Evolutionary conservation across 2,888 invertebrate species (phyloP).

Genomic region (Sminthurinus aureus): DNA sequence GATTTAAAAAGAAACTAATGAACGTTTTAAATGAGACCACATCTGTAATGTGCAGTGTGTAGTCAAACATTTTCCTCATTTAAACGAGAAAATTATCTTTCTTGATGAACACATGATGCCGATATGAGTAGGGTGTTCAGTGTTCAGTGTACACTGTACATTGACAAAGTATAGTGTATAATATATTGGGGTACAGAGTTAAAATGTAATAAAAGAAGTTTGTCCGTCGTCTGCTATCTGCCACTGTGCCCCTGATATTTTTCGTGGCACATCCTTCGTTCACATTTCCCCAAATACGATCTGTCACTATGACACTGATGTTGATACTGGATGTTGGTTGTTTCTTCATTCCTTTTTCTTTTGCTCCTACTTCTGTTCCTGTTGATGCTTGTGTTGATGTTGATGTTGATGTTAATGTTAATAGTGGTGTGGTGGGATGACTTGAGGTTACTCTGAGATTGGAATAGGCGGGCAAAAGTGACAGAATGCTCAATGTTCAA

Average conservation of each 20-base stretch:
- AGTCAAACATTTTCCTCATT: too few species aligned
- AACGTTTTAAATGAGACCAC: too few species aligned
- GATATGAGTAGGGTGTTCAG: too few species aligned
- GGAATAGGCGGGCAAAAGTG: constrained; percentile 24
- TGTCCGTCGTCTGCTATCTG: constrained; percentile 45
- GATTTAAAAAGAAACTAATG: too few species aligned
- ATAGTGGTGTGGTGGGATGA: background rate
- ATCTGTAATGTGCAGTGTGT: too few species aligned
- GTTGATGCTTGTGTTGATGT: background rate
- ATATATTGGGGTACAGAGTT: background rate
- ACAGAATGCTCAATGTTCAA: constrained; percentile 3
- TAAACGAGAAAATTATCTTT: too few species aligned
- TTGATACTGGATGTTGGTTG: background rate
- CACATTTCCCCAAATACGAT: constrained; percentile 42
- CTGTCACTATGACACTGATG: constrained; percentile 45
- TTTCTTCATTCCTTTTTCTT: too few species aligned
- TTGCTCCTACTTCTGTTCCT: too few species aligned
- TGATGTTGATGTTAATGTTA: background rate
- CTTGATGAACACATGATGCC: too few species aligned
- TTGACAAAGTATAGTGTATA: background rate
- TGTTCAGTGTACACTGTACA: background rate
- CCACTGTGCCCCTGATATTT: too few species aligned
- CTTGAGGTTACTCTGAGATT: background rate
- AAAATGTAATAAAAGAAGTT: constrained; percentile 37
- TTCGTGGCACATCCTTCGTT: constrained; percentile 19